Base-by-base conservation (phyloP, 2,888 invertebrate genomes). In the Andrena bucephala region DNA sequence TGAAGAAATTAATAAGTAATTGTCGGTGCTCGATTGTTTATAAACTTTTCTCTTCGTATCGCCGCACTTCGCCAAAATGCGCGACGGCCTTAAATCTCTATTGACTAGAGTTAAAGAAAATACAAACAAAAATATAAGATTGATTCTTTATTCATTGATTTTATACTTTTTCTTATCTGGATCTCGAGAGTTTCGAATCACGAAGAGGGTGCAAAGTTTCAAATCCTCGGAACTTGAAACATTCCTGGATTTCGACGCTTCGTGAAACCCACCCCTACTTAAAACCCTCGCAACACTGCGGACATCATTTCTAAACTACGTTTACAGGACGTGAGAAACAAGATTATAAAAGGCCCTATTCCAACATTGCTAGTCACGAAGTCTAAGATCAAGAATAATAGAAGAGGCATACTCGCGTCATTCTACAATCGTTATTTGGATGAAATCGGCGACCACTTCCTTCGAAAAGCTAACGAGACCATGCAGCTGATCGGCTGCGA, bases 341-440 rank as follows among this genome's bases (percentile, higher is more conserved):
- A 95, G 91, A 97, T 97, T 63, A 96, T 97, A 0, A 96, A 96
- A 91, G 98, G 98, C 0, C 97, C 97, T 0, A 95, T 97, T 20
- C 98, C 98, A 1, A 97, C 97, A 0, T 92, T 98, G 2, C 95
- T 95, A 84, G 94, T 98, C 0, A 94, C 95, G 0, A 96, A 97
- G 78, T 96, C 97, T 0, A 96, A 96, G 93, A 97, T 98, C 52
- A 96, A 96, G 92, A 96, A 96, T 81, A 99, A 99, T 89, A 95
- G 96, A 2, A 96, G 96, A 90, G 99, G 98, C 1, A 94, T 99
- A 4, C 96, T 97, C 83, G 97, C 97, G 0, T 96, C 96, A 0
- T 99, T 98, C 91, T 99, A 99, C 92, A 98, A 98, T 93, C 95
- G 98, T 62, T 98, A 97, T 92, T 94, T 98, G 33, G 97, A 98